Evolutionary conservation across 2,888 invertebrate genomes (phyloP), one percentile per base, ranked within the genome.

Genomic region (Drosophila percnosoma): DNA sequence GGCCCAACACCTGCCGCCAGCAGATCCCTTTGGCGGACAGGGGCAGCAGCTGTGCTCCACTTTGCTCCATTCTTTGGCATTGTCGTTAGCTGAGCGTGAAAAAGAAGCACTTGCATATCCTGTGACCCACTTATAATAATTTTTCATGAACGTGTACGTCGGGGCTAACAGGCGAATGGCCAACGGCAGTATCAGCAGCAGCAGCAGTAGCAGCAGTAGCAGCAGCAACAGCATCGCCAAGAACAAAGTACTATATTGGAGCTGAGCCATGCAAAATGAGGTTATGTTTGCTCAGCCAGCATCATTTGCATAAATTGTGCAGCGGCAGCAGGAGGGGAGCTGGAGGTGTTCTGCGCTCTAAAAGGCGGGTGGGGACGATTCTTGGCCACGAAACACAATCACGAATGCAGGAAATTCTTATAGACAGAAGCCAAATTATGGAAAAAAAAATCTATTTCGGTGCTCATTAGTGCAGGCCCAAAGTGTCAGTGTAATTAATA

Each of bases 101-200:
- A 80, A 76, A 87, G 82, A 79, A 89, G 82, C 88, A 90, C 89
- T 88, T 90, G 90, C 90, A 90, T 88, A 90, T 90, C 90, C 89
- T 89, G 90, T 90, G 89, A 89, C 89, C 89, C 86, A 89, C 90
- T 90, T 89, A 83, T 79, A 88, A 90, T 90, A 74, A 90, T 90
- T 86, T 90, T 89, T 90, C 88, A 82, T 80, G 88, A 80, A 78
- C 87, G 87, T 86, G 87, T 75, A 45, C 51, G 51, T 51, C 36
- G 60, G 54, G 63, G 59, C 58, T 57, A 60, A 59, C 71, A 71
- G 77, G 63, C 75, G 68, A 69, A 72, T 60, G 62, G 74, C 80
- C 74, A 74, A 48, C 52, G 68, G 48, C 54, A 54, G 63, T 48
- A 34, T 31, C 66, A 65, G 40, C 24, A 31, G 15, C 54, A 27